These are phyloP conservation scores for Natator depressus DNA, from an alignment of 2,113 vertebrate species.

Conservation along the genomic window DNA sequence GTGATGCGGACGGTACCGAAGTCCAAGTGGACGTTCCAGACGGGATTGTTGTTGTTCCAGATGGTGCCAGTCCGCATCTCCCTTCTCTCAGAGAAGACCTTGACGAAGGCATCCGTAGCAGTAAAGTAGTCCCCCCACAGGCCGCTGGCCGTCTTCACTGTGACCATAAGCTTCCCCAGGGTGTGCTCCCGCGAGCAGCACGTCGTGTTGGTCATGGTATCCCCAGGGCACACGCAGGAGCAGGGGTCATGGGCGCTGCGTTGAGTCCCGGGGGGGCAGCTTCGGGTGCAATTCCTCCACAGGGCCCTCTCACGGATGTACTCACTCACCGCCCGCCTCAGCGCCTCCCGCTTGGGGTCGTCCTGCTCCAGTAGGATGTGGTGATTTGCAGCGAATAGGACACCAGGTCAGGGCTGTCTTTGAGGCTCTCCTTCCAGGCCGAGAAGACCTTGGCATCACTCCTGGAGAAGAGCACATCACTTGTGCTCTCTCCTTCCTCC, in stretches of 20 bases:
- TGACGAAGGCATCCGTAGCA: constrained; percentile 81
- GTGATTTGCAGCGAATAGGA: constrained; percentile 80
- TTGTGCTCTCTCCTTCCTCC: constrained; percentile 7
- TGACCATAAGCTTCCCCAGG: constrained; percentile 78
- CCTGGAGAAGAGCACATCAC: constrained; percentile 84
- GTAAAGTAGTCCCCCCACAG: constrained; percentile 82
- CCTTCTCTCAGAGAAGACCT: constrained; percentile 55
- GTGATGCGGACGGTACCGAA: constrained; percentile 68
- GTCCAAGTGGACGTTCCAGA: constrained; percentile 70
- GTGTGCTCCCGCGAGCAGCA: constrained; percentile 84
- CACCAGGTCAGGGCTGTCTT: constrained; percentile 75
- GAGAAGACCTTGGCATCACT: constrained; percentile 78
- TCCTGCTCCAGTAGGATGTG: constrained; percentile 74
- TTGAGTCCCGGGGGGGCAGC: constrained; percentile 67
- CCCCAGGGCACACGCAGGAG: constrained; percentile 79
- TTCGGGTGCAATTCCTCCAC: constrained; percentile 57
- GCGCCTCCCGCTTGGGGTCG: constrained; percentile 51
- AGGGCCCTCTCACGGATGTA: constrained; percentile 64
- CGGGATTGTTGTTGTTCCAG: constrained; percentile 78
- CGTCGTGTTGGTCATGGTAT: constrained; percentile 53
- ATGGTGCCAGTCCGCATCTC: constrained; percentile 45
- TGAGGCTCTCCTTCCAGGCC: constrained; percentile 78
- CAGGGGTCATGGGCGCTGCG: constrained; percentile 65
- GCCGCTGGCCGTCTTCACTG: constrained; percentile 23
- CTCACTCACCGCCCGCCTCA: constrained; percentile 76